Conservation (phyloP, 1,140 invertebrate genomes). For the Rhopalosiphum padi region DNA sequence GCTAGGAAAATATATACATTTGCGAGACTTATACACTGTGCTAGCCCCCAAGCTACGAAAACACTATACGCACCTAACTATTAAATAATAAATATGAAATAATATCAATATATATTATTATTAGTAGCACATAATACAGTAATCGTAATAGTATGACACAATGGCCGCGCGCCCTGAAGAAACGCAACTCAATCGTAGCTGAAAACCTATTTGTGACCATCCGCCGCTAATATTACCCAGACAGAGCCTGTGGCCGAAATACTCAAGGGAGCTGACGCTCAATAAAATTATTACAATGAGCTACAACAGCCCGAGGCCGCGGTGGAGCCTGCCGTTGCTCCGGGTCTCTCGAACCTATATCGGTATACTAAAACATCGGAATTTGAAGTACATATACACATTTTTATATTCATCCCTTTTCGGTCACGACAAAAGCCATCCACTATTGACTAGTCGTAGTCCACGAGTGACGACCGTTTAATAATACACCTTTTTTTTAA, state of each 20-base stretch:
- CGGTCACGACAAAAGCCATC: neutral
- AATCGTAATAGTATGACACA: neutral
- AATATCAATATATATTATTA: neutral
- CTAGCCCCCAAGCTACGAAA: neutral
- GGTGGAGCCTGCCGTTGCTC: neutral
- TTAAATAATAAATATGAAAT: neutral
- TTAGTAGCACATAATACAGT: neutral
- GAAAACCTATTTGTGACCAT: neutral
- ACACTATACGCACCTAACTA: neutral
- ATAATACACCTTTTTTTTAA: no score
- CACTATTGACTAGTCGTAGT: no score
- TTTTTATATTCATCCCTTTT: neutral
- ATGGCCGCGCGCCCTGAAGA: neutral
- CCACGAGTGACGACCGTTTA: no score
- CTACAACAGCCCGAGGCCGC: neutral
- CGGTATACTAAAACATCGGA: neutral
- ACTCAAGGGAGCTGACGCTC: neutral
- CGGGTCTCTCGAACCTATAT: neutral
- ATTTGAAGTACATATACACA: neutral
- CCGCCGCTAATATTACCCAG: neutral
- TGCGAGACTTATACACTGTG: neutral
- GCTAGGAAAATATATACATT: slow-evolving; percentile 5
- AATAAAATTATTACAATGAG: neutral
- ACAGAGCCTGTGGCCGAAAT: neutral
- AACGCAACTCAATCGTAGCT: neutral